Conservation (phyloP, 1,140 invertebrate species). For the Heliconius hewitsoni region DNA sequence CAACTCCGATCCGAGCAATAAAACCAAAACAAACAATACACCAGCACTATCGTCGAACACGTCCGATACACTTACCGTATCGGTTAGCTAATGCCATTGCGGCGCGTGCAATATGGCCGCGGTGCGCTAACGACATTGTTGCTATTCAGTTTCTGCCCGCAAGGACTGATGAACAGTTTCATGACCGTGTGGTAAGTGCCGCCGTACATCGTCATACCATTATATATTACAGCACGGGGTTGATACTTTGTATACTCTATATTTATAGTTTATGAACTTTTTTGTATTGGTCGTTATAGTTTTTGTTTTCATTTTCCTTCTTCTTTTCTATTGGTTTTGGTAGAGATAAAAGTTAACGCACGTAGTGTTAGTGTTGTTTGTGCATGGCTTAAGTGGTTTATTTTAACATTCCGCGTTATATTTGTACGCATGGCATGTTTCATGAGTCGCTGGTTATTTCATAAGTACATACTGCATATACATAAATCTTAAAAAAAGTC, state of each 20-base stretch:
- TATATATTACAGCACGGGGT: conserved; percentile 47
- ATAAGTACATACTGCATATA: neutral
- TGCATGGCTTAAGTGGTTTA: neutral
- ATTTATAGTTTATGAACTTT: neutral
- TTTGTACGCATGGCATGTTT: conserved; percentile 4
- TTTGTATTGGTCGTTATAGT: conserved; percentile 17
- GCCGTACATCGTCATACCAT: conserved; percentile 46
- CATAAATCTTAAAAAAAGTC: neutral
- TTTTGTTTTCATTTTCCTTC: neutral
- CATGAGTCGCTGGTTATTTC: neutral
- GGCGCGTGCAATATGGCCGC: conserved; percentile 38
- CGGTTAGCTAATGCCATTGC: conserved; percentile 54
- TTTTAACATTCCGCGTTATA: neutral
- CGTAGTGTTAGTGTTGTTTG: conserved; percentile 1
- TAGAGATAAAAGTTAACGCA: neutral
- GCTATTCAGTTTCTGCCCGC: conserved; percentile 88
- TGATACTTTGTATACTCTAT: conserved; percentile 12
- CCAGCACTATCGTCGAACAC: neutral
- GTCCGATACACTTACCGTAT: neutral
- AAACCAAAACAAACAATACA: neutral
- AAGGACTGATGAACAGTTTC: conserved; percentile 94
- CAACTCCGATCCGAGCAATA: neutral
- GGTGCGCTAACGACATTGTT: conserved; percentile 64
- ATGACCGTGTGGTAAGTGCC: conserved; percentile 92
- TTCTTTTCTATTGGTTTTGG: neutral